phyloP scores from a whole-genome alignment of 2,797 vertebrate species.

The Emydoidea blandingii region DNA sequence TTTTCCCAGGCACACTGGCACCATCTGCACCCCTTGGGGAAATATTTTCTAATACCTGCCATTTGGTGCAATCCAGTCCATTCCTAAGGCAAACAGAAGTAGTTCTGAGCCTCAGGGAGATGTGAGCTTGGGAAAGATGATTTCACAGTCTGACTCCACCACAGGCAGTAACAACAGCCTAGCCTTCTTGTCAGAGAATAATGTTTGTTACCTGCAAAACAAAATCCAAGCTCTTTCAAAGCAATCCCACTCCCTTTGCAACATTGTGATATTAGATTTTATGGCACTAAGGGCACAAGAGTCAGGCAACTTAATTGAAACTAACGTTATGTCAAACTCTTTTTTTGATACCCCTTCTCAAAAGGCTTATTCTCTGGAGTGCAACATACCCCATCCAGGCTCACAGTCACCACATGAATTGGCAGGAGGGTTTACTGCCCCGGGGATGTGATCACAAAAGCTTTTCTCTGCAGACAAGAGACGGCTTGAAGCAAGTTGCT shows the following conservation, averaged over 20 bases:
- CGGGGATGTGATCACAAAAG: not conserved
- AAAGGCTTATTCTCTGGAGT: slow-evolving; percentile 46
- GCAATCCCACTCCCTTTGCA: slow-evolving; percentile 61
- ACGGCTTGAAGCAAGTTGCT: slow-evolving; percentile 42
- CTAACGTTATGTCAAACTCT: slow-evolving; percentile 45
- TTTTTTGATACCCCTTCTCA: slow-evolving; percentile 47
- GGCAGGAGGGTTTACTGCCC: not conserved
- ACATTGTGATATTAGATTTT: slow-evolving; percentile 19
- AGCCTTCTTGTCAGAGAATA: slow-evolving; percentile 6
- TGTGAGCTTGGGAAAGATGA: slow-evolving; percentile 64
- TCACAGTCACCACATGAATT: not conserved
- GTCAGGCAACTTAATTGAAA: slow-evolving; percentile 58
- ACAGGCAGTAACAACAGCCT: slow-evolving; percentile 8
- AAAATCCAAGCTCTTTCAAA: slow-evolving; percentile 42
- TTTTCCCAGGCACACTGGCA: slow-evolving; percentile 62
- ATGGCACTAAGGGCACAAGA: slow-evolving; percentile 41
- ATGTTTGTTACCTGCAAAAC: slow-evolving; percentile 12
- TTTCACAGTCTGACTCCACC: slow-evolving; percentile 71
- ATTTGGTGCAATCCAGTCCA: slow-evolving; percentile 47
- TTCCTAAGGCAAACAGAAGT: slow-evolving; percentile 1
- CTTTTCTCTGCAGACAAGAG: slow-evolving; percentile 4
- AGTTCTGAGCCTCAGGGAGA: slow-evolving; percentile 59
- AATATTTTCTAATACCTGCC: not conserved
- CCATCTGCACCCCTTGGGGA: slow-evolving; percentile 68
- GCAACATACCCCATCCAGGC: not conserved